These are phyloP conservation scores for Arenaria interpres DNA, from an alignment of 2,113 vertebrate genomes.

Conservation along the genomic window DNA sequence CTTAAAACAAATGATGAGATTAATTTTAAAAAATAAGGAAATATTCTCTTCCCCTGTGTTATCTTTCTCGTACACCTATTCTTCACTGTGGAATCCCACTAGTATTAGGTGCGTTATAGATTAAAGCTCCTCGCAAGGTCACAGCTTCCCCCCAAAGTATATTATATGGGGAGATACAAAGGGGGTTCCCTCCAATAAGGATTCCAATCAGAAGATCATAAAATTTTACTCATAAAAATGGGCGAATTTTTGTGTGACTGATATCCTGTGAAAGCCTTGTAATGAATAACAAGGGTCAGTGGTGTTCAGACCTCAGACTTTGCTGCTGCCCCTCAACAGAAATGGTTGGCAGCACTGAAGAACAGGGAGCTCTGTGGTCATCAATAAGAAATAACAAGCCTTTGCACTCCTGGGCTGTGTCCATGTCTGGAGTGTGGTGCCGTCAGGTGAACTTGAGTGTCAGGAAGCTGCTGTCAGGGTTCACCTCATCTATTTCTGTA, in stretches of 20 bases:
- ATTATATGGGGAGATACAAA: neutral
- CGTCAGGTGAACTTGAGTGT: accelerated
- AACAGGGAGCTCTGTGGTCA: neutral
- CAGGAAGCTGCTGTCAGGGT: neutral
- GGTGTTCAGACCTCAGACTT: neutral
- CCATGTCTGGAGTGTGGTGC: neutral
- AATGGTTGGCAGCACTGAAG: neutral
- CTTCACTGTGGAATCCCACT: neutral
- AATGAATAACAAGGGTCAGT: neutral
- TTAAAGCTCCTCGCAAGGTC: neutral
- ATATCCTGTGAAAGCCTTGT: neutral
- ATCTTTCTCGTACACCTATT: neutral
- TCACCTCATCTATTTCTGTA: neutral
- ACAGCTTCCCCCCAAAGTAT: neutral
- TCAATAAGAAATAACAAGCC: neutral
- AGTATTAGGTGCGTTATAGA: neutral
- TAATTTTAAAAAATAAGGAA: neutral
- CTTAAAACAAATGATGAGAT: neutral
- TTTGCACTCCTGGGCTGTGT: neutral
- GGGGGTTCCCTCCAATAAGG: neutral
- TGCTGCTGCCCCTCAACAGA: neutral
- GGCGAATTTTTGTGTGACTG: neutral
- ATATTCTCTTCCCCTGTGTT: neutral
- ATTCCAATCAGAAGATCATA: neutral
- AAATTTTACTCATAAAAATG: neutral